These are phyloP conservation scores for Otolemur garnettii DNA, from an alignment of 2,113 vertebrate species.

Conservation along the genomic window DNA sequence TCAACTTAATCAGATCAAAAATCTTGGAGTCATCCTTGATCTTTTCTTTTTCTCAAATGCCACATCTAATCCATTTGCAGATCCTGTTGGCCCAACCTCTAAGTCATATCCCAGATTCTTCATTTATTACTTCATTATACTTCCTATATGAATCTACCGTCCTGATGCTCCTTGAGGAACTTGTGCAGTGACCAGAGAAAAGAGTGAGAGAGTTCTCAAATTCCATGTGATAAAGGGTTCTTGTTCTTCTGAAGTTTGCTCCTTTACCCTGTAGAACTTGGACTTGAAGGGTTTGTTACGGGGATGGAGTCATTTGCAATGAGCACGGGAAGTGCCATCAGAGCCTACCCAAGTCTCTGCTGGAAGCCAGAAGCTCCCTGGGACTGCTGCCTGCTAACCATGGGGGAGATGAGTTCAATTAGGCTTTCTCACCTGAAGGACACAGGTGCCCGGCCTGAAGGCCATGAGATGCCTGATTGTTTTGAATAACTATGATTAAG, in stretches of 20 bases:
- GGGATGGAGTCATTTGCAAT: not conserved
- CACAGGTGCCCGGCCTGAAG: no score
- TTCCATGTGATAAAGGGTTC: not conserved
- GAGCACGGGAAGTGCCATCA: not conserved
- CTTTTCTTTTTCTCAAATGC: slow-evolving; percentile 30
- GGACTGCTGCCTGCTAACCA: not conserved
- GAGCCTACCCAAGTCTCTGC: not conserved
- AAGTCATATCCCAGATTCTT: not conserved
- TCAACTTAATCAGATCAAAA: not conserved
- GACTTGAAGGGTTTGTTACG: not conserved
- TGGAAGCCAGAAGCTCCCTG: not conserved
- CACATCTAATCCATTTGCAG: not conserved
- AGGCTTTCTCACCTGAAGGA: no score
- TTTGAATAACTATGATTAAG: no score
- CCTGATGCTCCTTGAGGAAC: not conserved
- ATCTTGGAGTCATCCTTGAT: not conserved
- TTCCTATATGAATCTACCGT: not conserved
- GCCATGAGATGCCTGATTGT: no score
- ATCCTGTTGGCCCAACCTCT: not conserved
- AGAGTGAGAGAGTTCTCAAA: not conserved
- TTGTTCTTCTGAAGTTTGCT: not conserved
- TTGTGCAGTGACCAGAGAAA: not conserved
- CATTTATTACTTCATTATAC: not conserved
- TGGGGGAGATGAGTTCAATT: no score
- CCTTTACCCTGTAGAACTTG: not conserved